These are phyloP conservation scores for Macrobrachium nipponense DNA, from an alignment of 1,140 invertebrate genomes.

Conservation along the genomic window DNA sequence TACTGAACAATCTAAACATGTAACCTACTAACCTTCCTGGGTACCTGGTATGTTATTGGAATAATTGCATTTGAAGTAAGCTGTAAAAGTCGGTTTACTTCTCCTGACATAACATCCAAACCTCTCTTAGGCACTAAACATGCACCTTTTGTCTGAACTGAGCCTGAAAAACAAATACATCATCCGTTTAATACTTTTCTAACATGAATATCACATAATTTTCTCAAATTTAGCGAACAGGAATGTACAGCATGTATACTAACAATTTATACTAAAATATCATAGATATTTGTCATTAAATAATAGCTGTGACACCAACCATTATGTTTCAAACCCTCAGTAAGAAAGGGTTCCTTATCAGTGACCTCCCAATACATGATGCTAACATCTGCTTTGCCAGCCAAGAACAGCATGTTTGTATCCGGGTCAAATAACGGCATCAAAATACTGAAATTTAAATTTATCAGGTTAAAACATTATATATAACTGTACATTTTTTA, in stretches of 20 bases:
- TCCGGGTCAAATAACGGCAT: slow-evolving; percentile 92
- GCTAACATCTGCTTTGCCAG: slow-evolving; percentile 91
- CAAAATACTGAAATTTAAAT: slow-evolving; percentile 74
- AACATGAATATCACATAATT: too few relatives aligned
- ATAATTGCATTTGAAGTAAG: slow-evolving; percentile 86
- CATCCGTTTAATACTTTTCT: too few relatives aligned
- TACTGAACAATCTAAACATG: slow-evolving; percentile 4
- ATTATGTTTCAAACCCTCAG: slow-evolving; percentile 83
- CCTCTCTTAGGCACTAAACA: slow-evolving; percentile 92
- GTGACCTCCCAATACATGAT: slow-evolving; percentile 88
- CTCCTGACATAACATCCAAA: slow-evolving; percentile 92
- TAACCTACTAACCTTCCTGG: slow-evolving; percentile 76
- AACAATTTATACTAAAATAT: not conserved
- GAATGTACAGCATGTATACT: not conserved
- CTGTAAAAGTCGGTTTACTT: slow-evolving; percentile 90
- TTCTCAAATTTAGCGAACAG: too few relatives aligned
- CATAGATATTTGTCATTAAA: not conserved
- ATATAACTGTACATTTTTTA: too few relatives aligned
- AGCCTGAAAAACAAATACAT: slow-evolving; percentile 30
- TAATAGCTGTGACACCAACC: slow-evolving; percentile 73
- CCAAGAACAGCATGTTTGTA: slow-evolving; percentile 93
- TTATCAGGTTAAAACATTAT: too few relatives aligned
- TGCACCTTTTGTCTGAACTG: slow-evolving; percentile 86
- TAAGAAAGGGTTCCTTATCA: slow-evolving; percentile 84
- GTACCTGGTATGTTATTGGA: slow-evolving; percentile 93